Percentiles rank a stretch among this genome's conserved stretches.
phyloP scores from a whole-genome alignment of 2,888 invertebrate species.

The Frankliniella fusca region DNA sequence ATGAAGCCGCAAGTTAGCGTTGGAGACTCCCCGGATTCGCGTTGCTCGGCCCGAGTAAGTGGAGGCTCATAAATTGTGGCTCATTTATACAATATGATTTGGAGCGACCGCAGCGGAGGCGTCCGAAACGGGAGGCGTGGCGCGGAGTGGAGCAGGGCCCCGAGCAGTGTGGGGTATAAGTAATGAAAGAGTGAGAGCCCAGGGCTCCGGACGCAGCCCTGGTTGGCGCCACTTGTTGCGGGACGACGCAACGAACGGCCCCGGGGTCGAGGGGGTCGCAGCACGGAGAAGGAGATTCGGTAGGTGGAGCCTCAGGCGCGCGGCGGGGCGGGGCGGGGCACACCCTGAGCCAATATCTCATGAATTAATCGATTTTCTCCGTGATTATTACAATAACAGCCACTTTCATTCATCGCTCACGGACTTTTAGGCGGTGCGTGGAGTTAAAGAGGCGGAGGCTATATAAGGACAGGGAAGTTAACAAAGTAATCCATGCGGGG shows the following conservation, averaged over 20 bases:
- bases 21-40: too few relatives aligned
- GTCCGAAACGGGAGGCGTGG: neutral
- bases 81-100: constrained; percentile 8
- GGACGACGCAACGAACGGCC: neutral
- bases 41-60: neutral
- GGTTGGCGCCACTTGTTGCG: neutral
- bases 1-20: too few relatives aligned
- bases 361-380: constrained; percentile 8
- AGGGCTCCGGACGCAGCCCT: neutral
- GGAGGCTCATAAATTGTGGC: neutral
- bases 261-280: neutral
- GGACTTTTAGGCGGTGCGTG: neutral
- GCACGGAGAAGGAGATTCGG: neutral
- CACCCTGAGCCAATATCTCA: neutral
- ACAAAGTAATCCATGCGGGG: neutral
- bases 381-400: neutral
- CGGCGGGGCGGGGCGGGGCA: neutral
- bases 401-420: neutral
- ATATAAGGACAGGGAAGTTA: neutral
- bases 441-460: neutral
- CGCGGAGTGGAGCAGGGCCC: too few relatives aligned
- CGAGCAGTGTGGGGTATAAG: neutral
- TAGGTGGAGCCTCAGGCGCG: neutral
- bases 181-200: neutral
- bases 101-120: neutral